phyloP scores from a whole-genome alignment of 2,113 vertebrate species.

The Craseonycteris thonglongyai region DNA sequence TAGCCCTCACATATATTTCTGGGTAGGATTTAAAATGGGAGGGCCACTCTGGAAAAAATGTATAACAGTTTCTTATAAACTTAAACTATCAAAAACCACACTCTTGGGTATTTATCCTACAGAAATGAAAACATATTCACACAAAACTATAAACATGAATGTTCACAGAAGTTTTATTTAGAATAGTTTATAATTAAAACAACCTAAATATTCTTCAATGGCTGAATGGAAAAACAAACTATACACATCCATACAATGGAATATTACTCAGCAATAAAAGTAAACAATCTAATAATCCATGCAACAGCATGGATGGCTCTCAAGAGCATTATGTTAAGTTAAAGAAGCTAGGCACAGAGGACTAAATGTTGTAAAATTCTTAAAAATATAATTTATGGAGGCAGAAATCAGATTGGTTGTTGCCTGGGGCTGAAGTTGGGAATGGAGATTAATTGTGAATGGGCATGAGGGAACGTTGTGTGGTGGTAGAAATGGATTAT shows the following conservation, averaged over 20 bases:
- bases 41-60: not conserved
- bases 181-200: not conserved
- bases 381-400: not conserved
- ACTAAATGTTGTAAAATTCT: not conserved
- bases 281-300: not conserved
- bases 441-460: no score
- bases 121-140: not conserved
- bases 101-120: not conserved
- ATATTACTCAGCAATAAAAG: not conserved
- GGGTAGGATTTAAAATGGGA: not conserved
- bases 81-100: not conserved
- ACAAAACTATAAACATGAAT: not conserved
- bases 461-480: not conserved
- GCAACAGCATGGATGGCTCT: not conserved
- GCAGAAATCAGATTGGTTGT: not conserved
- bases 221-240: not conserved
- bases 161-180: not conserved
- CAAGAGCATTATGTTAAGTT: not conserved
- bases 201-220: not conserved
- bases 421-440: not conserved
- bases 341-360: not conserved
- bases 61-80: not conserved
- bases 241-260: not conserved
- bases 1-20: not conserved
- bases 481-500: not conserved